phyloP scores from a whole-genome alignment of 2,797 vertebrate species.

The Notoglanidium macrostoma region DNA sequence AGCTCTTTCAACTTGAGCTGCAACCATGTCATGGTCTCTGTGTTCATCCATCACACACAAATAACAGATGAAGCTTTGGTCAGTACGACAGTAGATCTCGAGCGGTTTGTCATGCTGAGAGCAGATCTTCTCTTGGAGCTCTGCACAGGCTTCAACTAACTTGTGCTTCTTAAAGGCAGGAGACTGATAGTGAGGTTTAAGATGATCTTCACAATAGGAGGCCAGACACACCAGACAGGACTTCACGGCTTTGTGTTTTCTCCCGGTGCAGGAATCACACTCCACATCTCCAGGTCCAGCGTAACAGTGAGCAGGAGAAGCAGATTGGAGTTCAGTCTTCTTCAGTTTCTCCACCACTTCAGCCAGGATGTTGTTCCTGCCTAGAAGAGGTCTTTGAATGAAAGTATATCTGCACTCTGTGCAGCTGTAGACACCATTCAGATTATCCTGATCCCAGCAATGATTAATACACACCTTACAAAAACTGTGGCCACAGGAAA shows the following conservation, averaged over 20 bases:
- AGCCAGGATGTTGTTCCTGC: background rate
- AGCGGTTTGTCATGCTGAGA: background rate
- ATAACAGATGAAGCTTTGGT: background rate
- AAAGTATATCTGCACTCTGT: background rate
- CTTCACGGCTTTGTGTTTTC: background rate
- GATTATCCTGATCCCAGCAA: background rate
- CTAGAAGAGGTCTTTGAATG: background rate
- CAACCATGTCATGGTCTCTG: background rate
- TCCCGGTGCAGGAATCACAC: background rate
- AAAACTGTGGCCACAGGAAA: background rate
- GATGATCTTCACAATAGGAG: background rate
- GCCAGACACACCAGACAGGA: background rate
- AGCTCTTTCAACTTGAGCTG: background rate
- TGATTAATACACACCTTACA: background rate
- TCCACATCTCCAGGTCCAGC: conserved; percentile 3
- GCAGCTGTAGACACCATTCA: background rate
- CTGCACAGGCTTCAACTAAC: background rate
- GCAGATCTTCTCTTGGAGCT: conserved; percentile 5
- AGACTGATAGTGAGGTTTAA: conserved; percentile 5
- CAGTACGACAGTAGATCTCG: background rate
- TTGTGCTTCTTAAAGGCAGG: background rate
- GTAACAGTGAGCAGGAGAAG: background rate
- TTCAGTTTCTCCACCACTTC: background rate
- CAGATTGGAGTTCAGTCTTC: background rate
- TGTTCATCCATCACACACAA: background rate